These are phyloP conservation scores for Scomberomorus guttatus DNA, from an alignment of 2,797 vertebrate species.

Conservation along the genomic window DNA sequence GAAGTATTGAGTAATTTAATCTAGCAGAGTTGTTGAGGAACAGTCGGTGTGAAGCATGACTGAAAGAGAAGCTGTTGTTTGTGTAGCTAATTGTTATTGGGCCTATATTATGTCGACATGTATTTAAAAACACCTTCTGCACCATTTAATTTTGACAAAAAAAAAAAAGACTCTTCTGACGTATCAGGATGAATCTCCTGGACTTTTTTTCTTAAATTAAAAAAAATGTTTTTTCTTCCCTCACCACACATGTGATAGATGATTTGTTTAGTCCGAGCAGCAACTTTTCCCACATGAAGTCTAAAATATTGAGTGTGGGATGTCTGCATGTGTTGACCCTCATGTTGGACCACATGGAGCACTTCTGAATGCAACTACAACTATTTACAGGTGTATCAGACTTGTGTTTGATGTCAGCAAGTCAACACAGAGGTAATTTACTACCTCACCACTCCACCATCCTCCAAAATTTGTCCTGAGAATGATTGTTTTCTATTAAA, in stretches of 20 bases:
- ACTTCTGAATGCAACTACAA: neutral
- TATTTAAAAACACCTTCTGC: constrained; percentile 42
- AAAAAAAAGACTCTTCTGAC: neutral
- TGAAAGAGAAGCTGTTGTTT: constrained; percentile 26
- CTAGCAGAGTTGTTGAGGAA: constrained; percentile 23
- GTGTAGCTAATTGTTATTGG: constrained; percentile 46
- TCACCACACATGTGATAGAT: neutral
- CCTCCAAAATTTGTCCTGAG: neutral
- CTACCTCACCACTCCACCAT: neutral
- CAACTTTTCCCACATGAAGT: neutral
- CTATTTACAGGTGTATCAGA: neutral
- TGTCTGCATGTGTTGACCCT: neutral
- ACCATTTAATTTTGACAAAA: constrained; percentile 16
- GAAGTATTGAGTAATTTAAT: constrained; percentile 38
- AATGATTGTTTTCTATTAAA: neutral
- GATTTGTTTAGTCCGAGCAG: neutral
- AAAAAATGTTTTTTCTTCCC: neutral
- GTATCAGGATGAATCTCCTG: neutral
- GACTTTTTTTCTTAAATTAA: neutral
- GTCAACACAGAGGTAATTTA: too few relatives aligned
- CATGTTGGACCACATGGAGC: neutral
- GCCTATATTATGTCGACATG: constrained; percentile 42
- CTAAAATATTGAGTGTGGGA: neutral
- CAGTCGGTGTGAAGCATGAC: constrained; percentile 34
- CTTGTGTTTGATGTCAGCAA: too few relatives aligned